Percentiles rank a stretch among this genome's conserved stretches.
Conservation (phyloP, 1,140 invertebrate species). For the Acromyrmex echinatior region DNA sequence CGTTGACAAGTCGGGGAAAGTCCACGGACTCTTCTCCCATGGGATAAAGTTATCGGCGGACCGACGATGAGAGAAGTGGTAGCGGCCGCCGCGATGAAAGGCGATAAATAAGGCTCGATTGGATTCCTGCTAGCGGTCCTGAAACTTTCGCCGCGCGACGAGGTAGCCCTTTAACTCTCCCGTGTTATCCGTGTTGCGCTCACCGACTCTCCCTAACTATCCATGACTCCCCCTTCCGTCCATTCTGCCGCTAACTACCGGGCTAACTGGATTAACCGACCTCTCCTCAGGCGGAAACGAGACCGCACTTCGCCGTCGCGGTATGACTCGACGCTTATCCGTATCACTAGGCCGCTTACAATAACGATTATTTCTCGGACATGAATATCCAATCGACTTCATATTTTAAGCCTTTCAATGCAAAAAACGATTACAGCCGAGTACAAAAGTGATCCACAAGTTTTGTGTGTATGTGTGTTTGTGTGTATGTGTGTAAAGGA, state of each 20-base stretch:
- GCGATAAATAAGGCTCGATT: constrained; percentile 78
- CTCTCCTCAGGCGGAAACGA: constrained; percentile 58
- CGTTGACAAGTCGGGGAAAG: constrained; percentile 52
- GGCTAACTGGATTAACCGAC: constrained; percentile 76
- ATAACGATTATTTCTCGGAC: constrained; percentile 56
- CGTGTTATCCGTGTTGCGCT: constrained; percentile 14
- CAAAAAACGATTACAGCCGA: not conserved
- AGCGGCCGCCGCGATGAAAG: constrained; percentile 60
- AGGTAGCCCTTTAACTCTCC: constrained; percentile 52
- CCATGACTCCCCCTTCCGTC: constrained; percentile 61
- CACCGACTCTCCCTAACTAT: constrained; percentile 61
- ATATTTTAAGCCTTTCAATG: not conserved
- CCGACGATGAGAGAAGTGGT: constrained; percentile 48
- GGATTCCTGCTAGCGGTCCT: constrained; percentile 63
- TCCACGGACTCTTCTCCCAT: constrained; percentile 6
- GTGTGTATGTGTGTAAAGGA: not conserved
- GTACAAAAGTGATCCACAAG: not conserved
- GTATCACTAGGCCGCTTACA: constrained; percentile 48
- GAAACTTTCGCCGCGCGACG: constrained; percentile 57
- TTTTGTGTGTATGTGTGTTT: not conserved
- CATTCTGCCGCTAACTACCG: constrained; percentile 74
- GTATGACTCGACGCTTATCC: constrained; percentile 65
- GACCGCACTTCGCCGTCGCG: constrained; percentile 54
- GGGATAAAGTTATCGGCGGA: constrained; percentile 53
- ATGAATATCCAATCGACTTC: not conserved